Evolutionary conservation across 2,113 vertebrate genomes (phyloP), one percentile per base, ranked within the genome.

Genomic region (Willisornis vidua): DNA sequence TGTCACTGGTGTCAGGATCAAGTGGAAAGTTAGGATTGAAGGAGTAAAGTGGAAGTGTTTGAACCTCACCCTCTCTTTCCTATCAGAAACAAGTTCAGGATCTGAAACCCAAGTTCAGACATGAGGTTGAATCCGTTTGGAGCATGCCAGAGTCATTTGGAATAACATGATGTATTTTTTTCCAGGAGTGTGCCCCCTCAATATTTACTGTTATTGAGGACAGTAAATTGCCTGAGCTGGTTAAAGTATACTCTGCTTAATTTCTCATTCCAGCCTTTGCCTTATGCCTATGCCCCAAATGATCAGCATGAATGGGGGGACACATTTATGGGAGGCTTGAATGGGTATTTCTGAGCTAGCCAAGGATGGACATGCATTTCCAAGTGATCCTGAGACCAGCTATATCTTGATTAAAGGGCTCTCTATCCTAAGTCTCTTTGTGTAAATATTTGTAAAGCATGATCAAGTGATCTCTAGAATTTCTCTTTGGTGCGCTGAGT

Each of bases 1-100:
- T 95, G 89, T 85, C 95, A 95, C 93, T 97, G 95, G 96, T 95
- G 94, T 97, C 95, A 97, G 96, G 96, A 96, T 97, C 94, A 96
- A 96, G 95, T 96, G 96, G 94, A 97, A 97, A 96, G 81, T 95
- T 82, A 94, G 94, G 92, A 7, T 57, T 86, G 86, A 94, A 67
- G 93, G 93, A 84, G 59, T 90, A 91, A 97, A 92, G 89, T 94
- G 80, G 89, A 81, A 94, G 91, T 2, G 80, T 95, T 97, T 14
- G 75, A 86, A 86, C 89, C 94, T 94, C 93, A 92, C 84, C 77
- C 86, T 95, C 80, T 94, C 76, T 85, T 95, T 89, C 66, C 70
- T 91, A 2, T 87, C 72, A 93, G 94, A 95, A 93, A 90, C 48
- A 59, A 89, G 91, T 72, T 78, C 88, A 97, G 96, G 93, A 93